phyloP scores from a whole-genome alignment of 2,888 invertebrate species.

The Nomada ruficornis region DNA sequence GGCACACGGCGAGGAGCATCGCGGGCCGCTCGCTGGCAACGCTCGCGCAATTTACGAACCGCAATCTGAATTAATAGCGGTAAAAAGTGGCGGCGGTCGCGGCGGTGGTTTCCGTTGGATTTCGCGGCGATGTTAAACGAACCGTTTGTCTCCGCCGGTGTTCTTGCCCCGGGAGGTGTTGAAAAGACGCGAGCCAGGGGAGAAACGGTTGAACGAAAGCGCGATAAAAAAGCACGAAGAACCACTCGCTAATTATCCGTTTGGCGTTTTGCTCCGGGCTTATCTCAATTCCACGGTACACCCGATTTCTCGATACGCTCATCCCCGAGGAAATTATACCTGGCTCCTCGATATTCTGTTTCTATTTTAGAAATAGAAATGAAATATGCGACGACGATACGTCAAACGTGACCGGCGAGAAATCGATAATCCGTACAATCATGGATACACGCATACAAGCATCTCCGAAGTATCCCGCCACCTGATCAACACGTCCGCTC shows the following conservation, averaged over 20 bases:
- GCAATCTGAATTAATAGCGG: slow-evolving; percentile 59
- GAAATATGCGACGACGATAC: no score
- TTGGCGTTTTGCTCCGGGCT: slow-evolving; percentile 5
- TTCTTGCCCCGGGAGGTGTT: slow-evolving; percentile 53
- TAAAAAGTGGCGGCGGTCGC: slow-evolving; percentile 31
- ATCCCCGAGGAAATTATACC: slow-evolving; percentile 7
- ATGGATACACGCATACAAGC: no score
- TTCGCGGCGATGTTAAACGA: slow-evolving; percentile 58
- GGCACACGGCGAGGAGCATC: not conserved
- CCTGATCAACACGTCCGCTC: slow-evolving; percentile 1
- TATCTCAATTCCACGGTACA: slow-evolving; percentile 41
- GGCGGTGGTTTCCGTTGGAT: slow-evolving; percentile 43
- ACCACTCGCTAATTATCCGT: slow-evolving; percentile 45
- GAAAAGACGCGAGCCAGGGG: slow-evolving; percentile 35
- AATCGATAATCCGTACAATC: no score
- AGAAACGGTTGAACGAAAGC: slow-evolving; percentile 29
- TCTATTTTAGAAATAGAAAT: no score
- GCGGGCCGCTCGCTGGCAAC: slow-evolving; percentile 1
- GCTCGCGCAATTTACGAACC: slow-evolving; percentile 56
- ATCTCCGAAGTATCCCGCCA: not conserved
- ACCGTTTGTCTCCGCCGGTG: slow-evolving; percentile 35
- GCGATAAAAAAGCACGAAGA: slow-evolving; percentile 9
- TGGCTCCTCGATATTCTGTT: not conserved
- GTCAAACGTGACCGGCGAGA: no score
- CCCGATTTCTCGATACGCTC: slow-evolving; percentile 16